phyloP scores from a whole-genome alignment of 1,140 invertebrate genomes.

The Campodea augens region DNA sequence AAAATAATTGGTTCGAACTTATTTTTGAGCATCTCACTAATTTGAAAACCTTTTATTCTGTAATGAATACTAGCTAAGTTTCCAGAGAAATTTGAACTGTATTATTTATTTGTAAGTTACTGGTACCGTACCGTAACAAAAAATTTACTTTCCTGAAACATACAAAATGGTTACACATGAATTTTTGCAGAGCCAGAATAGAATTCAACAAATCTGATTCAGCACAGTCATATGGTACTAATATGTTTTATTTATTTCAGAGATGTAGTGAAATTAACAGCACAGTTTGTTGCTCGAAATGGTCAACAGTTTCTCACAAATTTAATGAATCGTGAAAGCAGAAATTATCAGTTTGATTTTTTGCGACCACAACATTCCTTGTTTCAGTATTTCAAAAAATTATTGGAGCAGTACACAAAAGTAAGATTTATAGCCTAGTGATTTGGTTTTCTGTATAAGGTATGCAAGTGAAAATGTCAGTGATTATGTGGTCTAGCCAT shows the following conservation, averaged over 20 bases:
- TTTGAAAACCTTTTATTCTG: no score
- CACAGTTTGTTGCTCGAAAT: conserved; percentile 96
- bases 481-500: no score
- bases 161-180: conserved; percentile 4
- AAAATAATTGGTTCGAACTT: no score
- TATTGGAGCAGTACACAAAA: conserved; percentile 96
- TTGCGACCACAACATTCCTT: conserved; percentile 93
- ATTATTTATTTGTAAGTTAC: no score
- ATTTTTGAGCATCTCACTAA: no score
- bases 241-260: conserved; percentile 30
- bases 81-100: no score
- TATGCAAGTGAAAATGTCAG: no score
- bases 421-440: no score
- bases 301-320: conserved; percentile 95
- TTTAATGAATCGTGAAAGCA: conserved; percentile 92
- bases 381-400: conserved; percentile 95
- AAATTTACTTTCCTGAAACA: no score
- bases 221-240: not conserved
- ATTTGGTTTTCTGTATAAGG: no score
- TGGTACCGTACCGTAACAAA: no score
- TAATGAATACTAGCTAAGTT: no score
- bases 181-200: not conserved
- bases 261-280: conserved; percentile 94
- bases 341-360: conserved; percentile 99
- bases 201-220: not conserved